Percentiles rank a stretch among this genome's conserved stretches.
phyloP scores from a whole-genome alignment of 2,797 vertebrate genomes.

The Oreonectes daqikongensis region DNA sequence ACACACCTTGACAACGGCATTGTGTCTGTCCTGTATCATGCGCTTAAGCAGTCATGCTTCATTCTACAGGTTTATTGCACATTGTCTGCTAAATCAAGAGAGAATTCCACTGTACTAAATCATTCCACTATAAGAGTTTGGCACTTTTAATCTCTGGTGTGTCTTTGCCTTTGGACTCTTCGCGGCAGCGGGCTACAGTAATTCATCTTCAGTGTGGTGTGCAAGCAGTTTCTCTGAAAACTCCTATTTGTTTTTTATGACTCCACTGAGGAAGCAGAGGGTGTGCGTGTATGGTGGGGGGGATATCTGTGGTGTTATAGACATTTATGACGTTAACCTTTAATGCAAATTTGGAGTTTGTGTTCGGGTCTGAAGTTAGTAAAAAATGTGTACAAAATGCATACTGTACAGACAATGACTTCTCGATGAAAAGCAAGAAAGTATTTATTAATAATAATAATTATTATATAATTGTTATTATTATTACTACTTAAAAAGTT shows the following conservation, averaged over 20 bases:
- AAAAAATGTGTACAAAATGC: too few relatives aligned
- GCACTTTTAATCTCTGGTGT: slow-evolving; percentile 78
- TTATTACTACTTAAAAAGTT: too few relatives aligned
- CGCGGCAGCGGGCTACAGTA: slow-evolving; percentile 73
- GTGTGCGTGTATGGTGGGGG: slow-evolving; percentile 70
- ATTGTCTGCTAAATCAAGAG: slow-evolving; percentile 67
- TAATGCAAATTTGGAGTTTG: not conserved
- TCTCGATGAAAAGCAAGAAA: too few relatives aligned
- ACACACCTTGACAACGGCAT: not conserved
- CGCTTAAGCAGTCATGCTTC: slow-evolving; percentile 64
- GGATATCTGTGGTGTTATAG: slow-evolving; percentile 55
- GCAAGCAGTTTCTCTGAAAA: slow-evolving; percentile 83
- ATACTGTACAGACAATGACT: not conserved
- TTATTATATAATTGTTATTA: too few relatives aligned
- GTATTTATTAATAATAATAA: too few relatives aligned
- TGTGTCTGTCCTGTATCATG: slow-evolving; percentile 62
- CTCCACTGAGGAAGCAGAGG: slow-evolving; percentile 72
- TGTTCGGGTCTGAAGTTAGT: not conserved
- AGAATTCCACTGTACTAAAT: slow-evolving; percentile 70
- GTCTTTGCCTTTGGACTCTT: slow-evolving; percentile 72
- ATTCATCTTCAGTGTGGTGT: slow-evolving; percentile 79
- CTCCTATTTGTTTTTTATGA: slow-evolving; percentile 82
- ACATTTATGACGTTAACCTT: slow-evolving; percentile 4
- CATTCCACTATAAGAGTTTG: slow-evolving; percentile 76
- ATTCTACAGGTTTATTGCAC: slow-evolving; percentile 63